These are phyloP conservation scores for Heliconius congener DNA, from an alignment of 1,140 invertebrate species.

Conservation along the genomic window DNA sequence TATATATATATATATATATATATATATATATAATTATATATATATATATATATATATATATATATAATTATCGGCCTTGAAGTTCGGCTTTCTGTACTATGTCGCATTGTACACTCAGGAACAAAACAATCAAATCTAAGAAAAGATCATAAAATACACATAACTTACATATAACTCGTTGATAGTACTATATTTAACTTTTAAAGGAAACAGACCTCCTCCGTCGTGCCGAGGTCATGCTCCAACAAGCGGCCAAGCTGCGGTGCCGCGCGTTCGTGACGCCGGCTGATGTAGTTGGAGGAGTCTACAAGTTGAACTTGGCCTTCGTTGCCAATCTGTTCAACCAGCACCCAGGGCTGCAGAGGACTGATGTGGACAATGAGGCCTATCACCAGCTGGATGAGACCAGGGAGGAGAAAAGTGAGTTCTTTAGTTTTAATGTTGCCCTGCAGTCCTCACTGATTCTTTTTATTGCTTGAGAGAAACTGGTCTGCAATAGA, in stretches of 20 bases:
- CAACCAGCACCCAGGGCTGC: constrained; percentile 97
- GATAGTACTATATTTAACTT: not conserved
- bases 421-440: constrained; percentile 77
- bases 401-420: constrained; percentile 97
- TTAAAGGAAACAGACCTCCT: constrained; percentile 88
- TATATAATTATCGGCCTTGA: too few species aligned
- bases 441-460: too few species aligned
- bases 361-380: constrained; percentile 87
- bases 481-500: too few species aligned
- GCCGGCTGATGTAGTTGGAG: constrained; percentile 96
- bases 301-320: constrained; percentile 98
- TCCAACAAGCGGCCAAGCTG: constrained; percentile 97
- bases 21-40: too few species aligned
- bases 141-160: not conserved
- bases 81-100: too few species aligned
- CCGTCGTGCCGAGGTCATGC: constrained; percentile 96
- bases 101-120: not conserved
- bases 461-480: too few species aligned
- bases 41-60: too few species aligned
- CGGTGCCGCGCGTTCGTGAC: constrained; percentile 97
- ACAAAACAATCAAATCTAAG: not conserved
- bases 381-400: constrained; percentile 91
- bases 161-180: too few species aligned
- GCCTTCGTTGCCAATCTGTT: constrained; percentile 99
- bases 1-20: too few species aligned